A percentile compares a stretch with the other conserved stretches of the same genome.
Evolutionary conservation across 2,888 invertebrate species (phyloP).

Genomic region (Dysmachus trigonus): DNA sequence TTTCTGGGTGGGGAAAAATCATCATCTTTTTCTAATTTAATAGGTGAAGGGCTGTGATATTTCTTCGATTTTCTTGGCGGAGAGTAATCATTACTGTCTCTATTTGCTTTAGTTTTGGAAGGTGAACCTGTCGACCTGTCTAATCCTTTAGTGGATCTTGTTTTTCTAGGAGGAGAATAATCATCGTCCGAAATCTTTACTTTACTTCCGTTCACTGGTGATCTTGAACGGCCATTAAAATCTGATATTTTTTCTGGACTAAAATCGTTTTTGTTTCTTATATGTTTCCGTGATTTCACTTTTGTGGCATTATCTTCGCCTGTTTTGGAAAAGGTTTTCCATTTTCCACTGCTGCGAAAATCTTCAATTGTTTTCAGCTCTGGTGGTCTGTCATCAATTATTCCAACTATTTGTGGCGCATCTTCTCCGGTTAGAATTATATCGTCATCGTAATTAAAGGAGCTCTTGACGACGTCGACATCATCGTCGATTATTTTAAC

Average conservation of each 20-base stretch:
- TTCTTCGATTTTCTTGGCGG: neutral
- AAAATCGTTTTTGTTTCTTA: neutral
- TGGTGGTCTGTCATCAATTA: slow-evolving; percentile 83
- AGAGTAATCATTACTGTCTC: neutral
- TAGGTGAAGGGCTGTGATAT: too few species aligned
- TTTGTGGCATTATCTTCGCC: neutral
- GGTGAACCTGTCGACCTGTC: neutral
- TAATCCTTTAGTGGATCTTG: neutral
- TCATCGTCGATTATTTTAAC: slow-evolving; percentile 85
- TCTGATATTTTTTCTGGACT: neutral
- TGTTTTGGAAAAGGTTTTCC: slow-evolving; percentile 54
- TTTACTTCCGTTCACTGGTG: neutral
- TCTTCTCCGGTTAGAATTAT: slow-evolving; percentile 82
- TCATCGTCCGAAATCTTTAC: neutral
- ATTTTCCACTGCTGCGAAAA: slow-evolving; percentile 54
- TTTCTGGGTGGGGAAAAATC: neutral
- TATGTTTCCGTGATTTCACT: neutral
- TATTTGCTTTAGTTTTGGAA: neutral
- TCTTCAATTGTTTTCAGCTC: slow-evolving; percentile 64
- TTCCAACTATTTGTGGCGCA: slow-evolving; percentile 87
- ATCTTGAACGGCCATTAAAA: neutral
- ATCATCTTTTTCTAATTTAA: neutral
- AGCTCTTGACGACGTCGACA: slow-evolving; percentile 66
- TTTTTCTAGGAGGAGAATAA: neutral
- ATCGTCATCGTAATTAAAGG: slow-evolving; percentile 67